A percentile compares a stretch with the other conserved stretches of the same genome.
phyloP scores from a whole-genome alignment of 2,113 vertebrate species.

The Sialia sialis region DNA sequence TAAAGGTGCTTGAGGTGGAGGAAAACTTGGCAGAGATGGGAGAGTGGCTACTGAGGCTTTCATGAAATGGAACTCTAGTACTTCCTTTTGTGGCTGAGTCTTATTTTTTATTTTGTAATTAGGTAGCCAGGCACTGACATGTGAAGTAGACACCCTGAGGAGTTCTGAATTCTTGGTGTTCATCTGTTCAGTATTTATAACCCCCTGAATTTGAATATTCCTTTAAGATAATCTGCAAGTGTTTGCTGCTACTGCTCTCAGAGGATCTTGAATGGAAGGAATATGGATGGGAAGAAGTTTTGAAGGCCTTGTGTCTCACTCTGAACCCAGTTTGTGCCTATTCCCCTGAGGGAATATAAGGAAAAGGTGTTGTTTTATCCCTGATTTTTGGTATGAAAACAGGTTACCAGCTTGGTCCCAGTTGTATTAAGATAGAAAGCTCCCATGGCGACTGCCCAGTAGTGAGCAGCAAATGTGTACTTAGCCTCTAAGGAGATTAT shows the following conservation, averaged over 20 bases:
- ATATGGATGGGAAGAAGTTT: neutral
- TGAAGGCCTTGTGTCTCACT: neutral
- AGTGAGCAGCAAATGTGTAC: neutral
- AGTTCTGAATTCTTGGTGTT: neutral
- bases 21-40: neutral
- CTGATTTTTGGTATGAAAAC: neutral
- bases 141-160: neutral
- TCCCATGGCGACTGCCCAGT: neutral
- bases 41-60: neutral
- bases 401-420: neutral
- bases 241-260: neutral
- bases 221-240: neutral
- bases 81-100: neutral
- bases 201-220: neutral
- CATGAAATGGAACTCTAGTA: neutral
- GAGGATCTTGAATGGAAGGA: neutral
- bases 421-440: neutral
- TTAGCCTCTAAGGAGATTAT: constrained; percentile 4
- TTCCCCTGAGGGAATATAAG: neutral
- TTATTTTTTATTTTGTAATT: neutral
- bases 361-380: neutral
- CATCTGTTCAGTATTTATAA: neutral
- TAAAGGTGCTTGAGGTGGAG: neutral
- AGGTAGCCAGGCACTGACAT: neutral
- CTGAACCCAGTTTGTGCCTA: rapidly evolving